Evolutionary conservation across 2,888 invertebrate species (phyloP), one percentile per base, ranked within the genome.

Genomic region (Synanthedon tipuliformis): DNA sequence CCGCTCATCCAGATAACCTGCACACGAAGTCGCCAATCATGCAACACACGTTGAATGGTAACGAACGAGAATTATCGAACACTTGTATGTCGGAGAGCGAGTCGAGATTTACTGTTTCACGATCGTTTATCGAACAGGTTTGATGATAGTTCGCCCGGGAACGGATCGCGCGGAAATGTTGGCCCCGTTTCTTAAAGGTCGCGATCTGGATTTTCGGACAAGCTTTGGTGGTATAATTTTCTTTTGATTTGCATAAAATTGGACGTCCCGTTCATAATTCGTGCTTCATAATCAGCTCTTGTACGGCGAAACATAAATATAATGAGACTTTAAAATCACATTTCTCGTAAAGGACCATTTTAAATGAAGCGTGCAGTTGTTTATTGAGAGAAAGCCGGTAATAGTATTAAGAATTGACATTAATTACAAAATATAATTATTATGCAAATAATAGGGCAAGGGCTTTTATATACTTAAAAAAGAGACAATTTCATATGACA

Each of bases 181-280:
- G 72, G 60, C 71, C 70, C 63, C 62, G 59, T 66, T 75, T 59
- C n/a, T 54, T 55, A 78, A 78, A 78, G 79, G 76, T 78, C 75
- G 58, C 61, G 63, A 62, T 63, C 64, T 64, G 60, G 62, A 63
- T 70, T 64, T 50, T 60, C 53, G 54, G 54, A 56, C 59, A 58
- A 13, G 48, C 13, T 51, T 18, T 34, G 53, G 53, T 55, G 50
- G 50, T 52, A 51, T 54, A 60, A 56, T 59, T 56, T 54, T 52
- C 54, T 61, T 57, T 60, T 58, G 56, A 64, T 64, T 59, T 59
- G 59, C 64, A 57, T 66, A 56, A 63, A 64, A 68, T 61, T 66
- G 58, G 54, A 15, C 23, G 18, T 16, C 12, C 49, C 45, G 45
- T 45, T 45, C 45, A 45, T 13, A 45, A 45, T 45, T 11, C 45